Evolutionary conservation across 1,140 invertebrate genomes (phyloP).

Genomic region (Rhyacophila brunnea): DNA sequence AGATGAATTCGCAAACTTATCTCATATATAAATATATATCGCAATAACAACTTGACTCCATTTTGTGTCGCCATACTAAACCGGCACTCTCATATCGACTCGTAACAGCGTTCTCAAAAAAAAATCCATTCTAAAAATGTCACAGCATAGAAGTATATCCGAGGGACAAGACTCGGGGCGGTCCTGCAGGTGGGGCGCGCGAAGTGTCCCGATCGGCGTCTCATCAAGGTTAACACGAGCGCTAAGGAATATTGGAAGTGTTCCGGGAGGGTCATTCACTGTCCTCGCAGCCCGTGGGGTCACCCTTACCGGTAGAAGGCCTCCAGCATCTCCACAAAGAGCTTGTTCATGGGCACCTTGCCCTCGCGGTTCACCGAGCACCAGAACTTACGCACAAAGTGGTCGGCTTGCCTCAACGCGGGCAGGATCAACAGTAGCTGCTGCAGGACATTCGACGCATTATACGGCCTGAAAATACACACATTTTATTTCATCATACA

Average conservation of each 20-base stretch:
- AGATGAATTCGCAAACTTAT: too few species aligned
- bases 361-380: slow-evolving; percentile 81
- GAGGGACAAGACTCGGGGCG: too few species aligned
- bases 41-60: too few species aligned
- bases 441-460: slow-evolving; percentile 69
- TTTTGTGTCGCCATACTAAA: too few species aligned
- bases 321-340: slow-evolving; percentile 96
- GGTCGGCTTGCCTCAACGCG: slow-evolving; percentile 84
- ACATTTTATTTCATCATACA: too few species aligned
- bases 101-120: too few species aligned
- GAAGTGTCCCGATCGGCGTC: too few species aligned
- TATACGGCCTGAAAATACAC: slow-evolving; percentile 66
- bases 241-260: slow-evolving; percentile 5
- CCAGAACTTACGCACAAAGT: slow-evolving; percentile 88
- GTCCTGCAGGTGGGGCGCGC: too few species aligned
- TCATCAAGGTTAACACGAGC: slow-evolving; percentile 11
- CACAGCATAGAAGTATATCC: too few species aligned
- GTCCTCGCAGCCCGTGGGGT: slow-evolving; percentile 29
- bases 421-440: slow-evolving; percentile 88
- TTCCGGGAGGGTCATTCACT: background rate
- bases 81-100: too few species aligned
- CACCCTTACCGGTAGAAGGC: slow-evolving; percentile 60
- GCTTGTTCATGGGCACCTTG: slow-evolving; percentile 92
- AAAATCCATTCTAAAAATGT: too few species aligned
- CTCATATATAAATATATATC: too few species aligned